Evolutionary conservation across 1,140 invertebrate genomes (phyloP), one percentile per base, ranked within the genome.

Genomic region (Drosophila arizonae): DNA sequence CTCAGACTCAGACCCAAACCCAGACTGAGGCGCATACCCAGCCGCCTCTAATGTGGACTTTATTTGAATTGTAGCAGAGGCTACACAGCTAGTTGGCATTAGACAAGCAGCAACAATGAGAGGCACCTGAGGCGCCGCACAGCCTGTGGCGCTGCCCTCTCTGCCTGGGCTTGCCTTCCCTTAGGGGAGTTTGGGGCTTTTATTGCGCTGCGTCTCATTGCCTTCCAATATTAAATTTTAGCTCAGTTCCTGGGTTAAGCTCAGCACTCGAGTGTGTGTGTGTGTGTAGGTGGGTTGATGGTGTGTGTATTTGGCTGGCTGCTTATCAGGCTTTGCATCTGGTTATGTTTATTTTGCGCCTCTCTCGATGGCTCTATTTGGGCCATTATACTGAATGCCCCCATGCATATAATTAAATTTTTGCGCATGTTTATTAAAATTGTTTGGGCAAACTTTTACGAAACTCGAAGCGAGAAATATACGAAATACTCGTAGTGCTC

Each of bases 401-500:
- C 66, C 82, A 79, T 87, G 77, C 80, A 88, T 84, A 88, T 89
- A 88, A 88, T 88, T 88, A 88, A 88, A 88, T 89, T 84, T 87
- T 77, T 73, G 51, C 56, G 72, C 81, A 87, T 88, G 77, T 89
- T 89, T 88, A 88, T 88, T 88, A 85, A 88, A 88, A 88, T 88
- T 88, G 85, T 89, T 88, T 77, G 51, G 33, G 54, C 55, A 80
- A 89, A 89, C 70, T 88, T 88, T 68, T 21, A 17, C 4, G 6
- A 46, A 65, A 54, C 48, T 63, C n/a, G 39, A 63, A 46, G 43
- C 21, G 39, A 58, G 15, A 67, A 66, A 48, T 56, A 66, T 45
- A 63, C 56, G 17, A 61, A 55, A 68, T 67, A 50, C 43, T 60
- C 24, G 15, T 52, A 41, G 55, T 36, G 51, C 36, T 69, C 28